A percentile compares a stretch with the other conserved stretches of the same genome.
Conservation (phyloP, 2,113 vertebrate species). For the Pimephales promelas region DNA sequence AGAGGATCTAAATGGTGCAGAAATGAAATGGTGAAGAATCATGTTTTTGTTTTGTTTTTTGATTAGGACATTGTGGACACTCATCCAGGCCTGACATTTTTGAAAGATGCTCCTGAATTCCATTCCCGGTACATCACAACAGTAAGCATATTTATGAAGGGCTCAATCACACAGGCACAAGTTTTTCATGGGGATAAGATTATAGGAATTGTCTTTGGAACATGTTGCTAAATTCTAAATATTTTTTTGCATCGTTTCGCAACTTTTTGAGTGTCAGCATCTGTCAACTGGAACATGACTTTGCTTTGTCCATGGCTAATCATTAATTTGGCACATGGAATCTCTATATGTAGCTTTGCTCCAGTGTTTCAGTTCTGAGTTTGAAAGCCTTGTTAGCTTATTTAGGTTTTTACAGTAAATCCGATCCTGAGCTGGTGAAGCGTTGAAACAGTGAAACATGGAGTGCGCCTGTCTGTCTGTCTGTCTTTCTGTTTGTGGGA, state of each 20-base stretch:
- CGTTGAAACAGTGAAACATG: neutral
- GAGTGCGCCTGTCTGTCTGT: constrained; percentile 13
- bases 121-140: constrained; percentile 98
- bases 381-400: constrained; percentile 22
- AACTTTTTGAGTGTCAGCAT: neutral
- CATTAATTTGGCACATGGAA: constrained; percentile 2
- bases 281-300: neutral
- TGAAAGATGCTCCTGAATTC: constrained; percentile 98
- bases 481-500: constrained; percentile 38
- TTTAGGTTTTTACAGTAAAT: constrained; percentile 8
- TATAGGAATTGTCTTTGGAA: constrained; percentile 11
- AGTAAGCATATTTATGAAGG: constrained; percentile 73
- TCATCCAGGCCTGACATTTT: constrained; percentile 94
- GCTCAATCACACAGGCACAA: neutral
- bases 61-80: constrained; percentile 95
- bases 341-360: constrained; percentile 16
- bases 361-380: neutral
- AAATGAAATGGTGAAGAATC: no score
- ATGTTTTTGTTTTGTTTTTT: constrained; percentile 23
- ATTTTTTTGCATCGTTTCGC: neutral
- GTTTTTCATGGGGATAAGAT: neutral
- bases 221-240: neutral
- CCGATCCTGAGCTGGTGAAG: neutral
- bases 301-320: constrained; percentile 10
- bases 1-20: no score